These are phyloP conservation scores for Tiliacea citrago DNA, from an alignment of 2,888 invertebrate species.

Conservation along the genomic window DNA sequence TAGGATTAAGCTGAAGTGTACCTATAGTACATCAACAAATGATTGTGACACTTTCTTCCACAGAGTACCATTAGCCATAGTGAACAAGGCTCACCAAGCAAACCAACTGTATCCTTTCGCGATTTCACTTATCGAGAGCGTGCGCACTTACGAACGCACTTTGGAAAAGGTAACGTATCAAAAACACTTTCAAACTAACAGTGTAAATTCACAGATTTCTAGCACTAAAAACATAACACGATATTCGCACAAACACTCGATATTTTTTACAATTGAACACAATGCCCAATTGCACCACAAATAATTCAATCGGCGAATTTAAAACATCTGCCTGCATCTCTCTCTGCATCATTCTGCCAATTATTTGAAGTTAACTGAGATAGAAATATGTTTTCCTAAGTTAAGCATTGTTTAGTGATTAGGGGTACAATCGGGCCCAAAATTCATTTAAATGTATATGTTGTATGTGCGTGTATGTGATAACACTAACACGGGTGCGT, in stretches of 20 bases:
- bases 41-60: slow-evolving; percentile 4
- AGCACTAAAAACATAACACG: slow-evolving; percentile 72
- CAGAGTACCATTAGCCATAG: slow-evolving; percentile 98
- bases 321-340: no score
- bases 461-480: slow-evolving; percentile 61
- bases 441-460: slow-evolving; percentile 43
- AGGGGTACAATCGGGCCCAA: slow-evolving; percentile 3
- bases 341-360: no score
- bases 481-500: slow-evolving; percentile 87
- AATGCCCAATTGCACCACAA: slow-evolving; percentile 11
- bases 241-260: slow-evolving; percentile 63
- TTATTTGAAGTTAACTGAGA: background rate
- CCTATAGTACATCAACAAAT: background rate
- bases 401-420: background rate
- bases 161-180: slow-evolving; percentile 96
- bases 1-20: background rate
- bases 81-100: slow-evolving; percentile 99
- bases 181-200: slow-evolving; percentile 25
- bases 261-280: slow-evolving; percentile 57
- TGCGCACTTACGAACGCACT: slow-evolving; percentile 98
- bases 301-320: background rate
- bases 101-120: slow-evolving; percentile 99
- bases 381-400: background rate
- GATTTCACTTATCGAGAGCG: slow-evolving; percentile 99
- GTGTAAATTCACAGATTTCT: slow-evolving; percentile 72